These are phyloP conservation scores for Asobara japonica DNA, from an alignment of 1,140 invertebrate species.

Conservation along the genomic window DNA sequence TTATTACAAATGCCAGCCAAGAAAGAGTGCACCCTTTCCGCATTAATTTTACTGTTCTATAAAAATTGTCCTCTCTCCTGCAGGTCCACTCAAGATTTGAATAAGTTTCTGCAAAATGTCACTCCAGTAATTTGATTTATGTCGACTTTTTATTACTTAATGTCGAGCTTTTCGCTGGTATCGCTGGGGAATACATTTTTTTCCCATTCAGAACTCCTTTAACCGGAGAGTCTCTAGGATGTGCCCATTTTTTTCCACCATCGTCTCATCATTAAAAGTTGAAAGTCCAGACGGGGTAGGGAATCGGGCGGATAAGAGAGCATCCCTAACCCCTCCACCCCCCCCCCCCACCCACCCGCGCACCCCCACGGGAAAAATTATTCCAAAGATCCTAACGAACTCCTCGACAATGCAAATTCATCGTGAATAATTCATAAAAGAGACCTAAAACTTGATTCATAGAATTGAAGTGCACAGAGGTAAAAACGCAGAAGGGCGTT, in stretches of 20 bases:
- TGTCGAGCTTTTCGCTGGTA: too few relatives aligned
- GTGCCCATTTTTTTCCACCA: slow-evolving; percentile 44
- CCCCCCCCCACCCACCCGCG: too few relatives aligned
- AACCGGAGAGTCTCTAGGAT: background rate
- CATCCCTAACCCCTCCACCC: too few relatives aligned
- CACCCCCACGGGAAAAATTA: slow-evolving; percentile 45
- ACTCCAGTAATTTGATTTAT: too few relatives aligned
- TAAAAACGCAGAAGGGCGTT: background rate
- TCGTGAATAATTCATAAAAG: slow-evolving; percentile 32
- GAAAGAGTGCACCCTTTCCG: too few relatives aligned
- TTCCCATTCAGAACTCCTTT: background rate
- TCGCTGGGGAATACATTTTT: too few relatives aligned
- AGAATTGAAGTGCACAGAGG: background rate
- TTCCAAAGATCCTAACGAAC: slow-evolving; percentile 31
- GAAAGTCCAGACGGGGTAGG: slow-evolving; percentile 51
- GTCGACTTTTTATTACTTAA: too few relatives aligned
- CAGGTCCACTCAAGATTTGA: too few relatives aligned
- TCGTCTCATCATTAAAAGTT: slow-evolving; percentile 55
- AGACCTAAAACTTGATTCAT: background rate
- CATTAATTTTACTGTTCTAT: too few relatives aligned
- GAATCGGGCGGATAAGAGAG: slow-evolving; percentile 54
- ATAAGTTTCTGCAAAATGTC: too few relatives aligned
- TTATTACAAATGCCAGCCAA: too few relatives aligned
- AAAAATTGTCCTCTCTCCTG: too few relatives aligned
- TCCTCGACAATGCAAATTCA: slow-evolving; percentile 62